phyloP scores from a whole-genome alignment of 2,888 invertebrate genomes.

The Andrena bucephala region DNA sequence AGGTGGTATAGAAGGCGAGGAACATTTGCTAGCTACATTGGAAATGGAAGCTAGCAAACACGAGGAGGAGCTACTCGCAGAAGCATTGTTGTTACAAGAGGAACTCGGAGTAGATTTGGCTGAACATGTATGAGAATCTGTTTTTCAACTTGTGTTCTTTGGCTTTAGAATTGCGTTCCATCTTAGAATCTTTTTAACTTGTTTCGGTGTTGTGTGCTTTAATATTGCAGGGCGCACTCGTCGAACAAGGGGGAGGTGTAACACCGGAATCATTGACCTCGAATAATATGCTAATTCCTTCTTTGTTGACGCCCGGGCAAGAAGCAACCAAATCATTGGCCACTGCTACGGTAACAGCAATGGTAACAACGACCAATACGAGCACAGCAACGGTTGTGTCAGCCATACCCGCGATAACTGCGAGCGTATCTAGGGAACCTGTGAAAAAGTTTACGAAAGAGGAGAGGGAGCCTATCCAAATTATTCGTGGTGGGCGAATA shows the following conservation, averaged over 20 bases:
- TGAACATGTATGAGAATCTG: conserved; percentile 72
- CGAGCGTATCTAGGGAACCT: conserved; percentile 72
- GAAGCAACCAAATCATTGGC: conserved; percentile 30
- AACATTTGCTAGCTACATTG: conserved; percentile 81
- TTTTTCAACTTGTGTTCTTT: background rate
- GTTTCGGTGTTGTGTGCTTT: background rate
- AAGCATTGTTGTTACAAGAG: conserved; percentile 82
- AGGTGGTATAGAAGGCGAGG: conserved; percentile 82
- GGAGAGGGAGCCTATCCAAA: conserved; percentile 89
- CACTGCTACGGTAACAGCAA: background rate
- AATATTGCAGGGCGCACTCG: conserved; percentile 71
- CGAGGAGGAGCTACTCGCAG: conserved; percentile 82
- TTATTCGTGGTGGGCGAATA: conserved; percentile 91
- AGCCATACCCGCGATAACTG: conserved; percentile 17
- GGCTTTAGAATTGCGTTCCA: background rate
- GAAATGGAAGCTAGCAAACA: conserved; percentile 83
- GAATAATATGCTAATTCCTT: conserved; percentile 37
- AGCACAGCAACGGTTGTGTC: conserved; percentile 16
- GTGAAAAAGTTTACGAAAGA: conserved; percentile 78
- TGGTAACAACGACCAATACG: conserved; percentile 25
- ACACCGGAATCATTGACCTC: conserved; percentile 59
- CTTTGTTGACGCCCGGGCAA: conserved; percentile 51
- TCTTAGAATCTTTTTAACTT: background rate
- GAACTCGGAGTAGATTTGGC: conserved; percentile 81
- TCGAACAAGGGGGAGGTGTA: conserved; percentile 54